A percentile compares a stretch with the other conserved stretches of the same genome.
Evolutionary conservation across 2,888 invertebrate species (phyloP).

Genomic region (Zhuqinia jingwanae): DNA sequence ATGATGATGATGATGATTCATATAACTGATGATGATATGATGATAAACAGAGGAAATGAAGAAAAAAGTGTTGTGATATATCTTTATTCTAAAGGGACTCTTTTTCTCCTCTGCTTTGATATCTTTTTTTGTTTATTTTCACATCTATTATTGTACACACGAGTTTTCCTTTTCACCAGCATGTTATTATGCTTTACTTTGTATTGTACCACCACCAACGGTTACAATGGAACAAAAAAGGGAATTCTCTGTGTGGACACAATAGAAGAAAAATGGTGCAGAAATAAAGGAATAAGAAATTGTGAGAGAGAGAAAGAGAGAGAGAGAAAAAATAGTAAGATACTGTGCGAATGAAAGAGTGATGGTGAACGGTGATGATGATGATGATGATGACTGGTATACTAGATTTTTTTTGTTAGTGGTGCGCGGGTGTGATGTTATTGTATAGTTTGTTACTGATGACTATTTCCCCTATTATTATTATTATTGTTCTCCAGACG

Average conservation of each 20-base stretch:
- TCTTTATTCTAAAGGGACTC: not conserved
- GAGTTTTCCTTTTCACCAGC: too few relatives aligned
- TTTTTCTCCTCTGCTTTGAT: not conserved
- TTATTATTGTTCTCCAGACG: conserved; percentile 38
- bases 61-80: conserved; percentile 6
- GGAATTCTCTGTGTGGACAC: not conserved
- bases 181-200: not conserved
- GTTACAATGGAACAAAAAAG: conserved; percentile 7
- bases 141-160: not conserved
- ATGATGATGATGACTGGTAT: not conserved
- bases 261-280: conserved; percentile 19
- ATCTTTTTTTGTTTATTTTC: not conserved
- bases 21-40: not conserved
- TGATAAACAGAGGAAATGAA: conserved; percentile 25
- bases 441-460: conserved; percentile 30
- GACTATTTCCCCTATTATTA: conserved; percentile 31
- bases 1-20: conserved; percentile 30
- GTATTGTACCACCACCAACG: conserved; percentile 19
- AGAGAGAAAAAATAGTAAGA: too few relatives aligned
- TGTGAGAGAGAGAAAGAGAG: too few relatives aligned
- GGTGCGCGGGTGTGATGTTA: conserved; percentile 3
- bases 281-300: not conserved
- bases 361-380: not conserved
- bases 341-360: too few relatives aligned
- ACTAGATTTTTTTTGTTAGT: not conserved